Conservation (phyloP, 2,797 vertebrate genomes). For the Lophius americanus region DNA sequence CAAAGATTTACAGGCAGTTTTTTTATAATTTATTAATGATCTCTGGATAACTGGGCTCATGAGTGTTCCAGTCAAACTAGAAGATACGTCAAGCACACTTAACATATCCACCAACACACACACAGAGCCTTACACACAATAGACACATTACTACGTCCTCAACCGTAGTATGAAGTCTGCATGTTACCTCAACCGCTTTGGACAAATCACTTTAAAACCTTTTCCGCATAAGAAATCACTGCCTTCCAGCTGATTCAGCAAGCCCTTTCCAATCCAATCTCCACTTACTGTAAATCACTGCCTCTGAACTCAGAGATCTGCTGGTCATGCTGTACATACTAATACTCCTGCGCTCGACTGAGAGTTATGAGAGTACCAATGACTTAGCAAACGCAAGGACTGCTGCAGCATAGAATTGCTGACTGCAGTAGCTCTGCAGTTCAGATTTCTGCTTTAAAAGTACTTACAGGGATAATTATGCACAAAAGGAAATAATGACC, state of each 20-base stretch:
- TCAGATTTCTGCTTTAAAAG: constrained; percentile 2
- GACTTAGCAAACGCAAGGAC: constrained; percentile 45
- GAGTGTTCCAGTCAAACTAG: constrained; percentile 24
- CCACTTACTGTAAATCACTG: constrained; percentile 40
- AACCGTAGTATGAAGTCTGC: neutral
- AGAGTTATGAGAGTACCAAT: constrained; percentile 36
- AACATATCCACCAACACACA: neutral
- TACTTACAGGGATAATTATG: neutral
- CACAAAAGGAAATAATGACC: neutral
- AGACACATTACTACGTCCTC: neutral
- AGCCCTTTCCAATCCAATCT: constrained; percentile 34
- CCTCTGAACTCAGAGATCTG: constrained; percentile 24
- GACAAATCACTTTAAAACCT: constrained; percentile 8
- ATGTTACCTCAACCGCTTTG: constrained; percentile 2
- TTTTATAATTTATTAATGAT: constrained; percentile 45
- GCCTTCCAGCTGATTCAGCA: constrained; percentile 47
- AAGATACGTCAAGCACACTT: constrained; percentile 8
- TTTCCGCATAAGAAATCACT: constrained; percentile 26
- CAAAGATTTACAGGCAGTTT: constrained; percentile 33
- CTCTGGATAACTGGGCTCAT: constrained; percentile 19
- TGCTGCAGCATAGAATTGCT: constrained; percentile 37
- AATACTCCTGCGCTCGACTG: constrained; percentile 31
- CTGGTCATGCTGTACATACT: constrained; percentile 26
- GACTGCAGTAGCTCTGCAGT: neutral
- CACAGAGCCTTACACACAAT: constrained; percentile 5